Evolutionary conservation across 2,888 invertebrate species (phyloP), one percentile per base, ranked within the genome.

Genomic region (Hemithea aestivaria): DNA sequence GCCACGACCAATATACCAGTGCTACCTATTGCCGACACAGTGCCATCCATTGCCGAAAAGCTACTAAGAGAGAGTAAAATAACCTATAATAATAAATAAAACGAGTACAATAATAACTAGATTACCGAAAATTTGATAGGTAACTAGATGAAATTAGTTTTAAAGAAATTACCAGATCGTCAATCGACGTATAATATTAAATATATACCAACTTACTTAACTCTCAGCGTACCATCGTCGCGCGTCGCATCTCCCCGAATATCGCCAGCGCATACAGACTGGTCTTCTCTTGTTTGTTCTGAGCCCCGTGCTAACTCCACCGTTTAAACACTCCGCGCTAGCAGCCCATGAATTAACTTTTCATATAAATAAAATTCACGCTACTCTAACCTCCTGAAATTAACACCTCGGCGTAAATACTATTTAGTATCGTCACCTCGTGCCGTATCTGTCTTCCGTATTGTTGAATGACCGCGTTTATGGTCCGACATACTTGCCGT

Each of bases 291-390:
- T 87, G 78, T 85, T 87, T 84, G 72, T 78, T 85, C 84, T 71
- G 67, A 82, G 66, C 73, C 67, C 73, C 72, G 69, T 82, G 87
- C 77, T 87, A 87, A 85, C 87, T 85, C 78, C 66, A 51, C 61
- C 82, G 83, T 83, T 85, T 85, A 85, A 82, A 85, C 83, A 85
- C 78, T 77, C 77, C 78, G 73, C 76, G 78, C 82, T 76, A 78
- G 80, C 74, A 77, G 72, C 67, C 68, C 75, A 83, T 77, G 84
- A 87, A 87, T 87, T 85, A 84, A 80, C 82, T 87, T 87, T 85
- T 85, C 85, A 84, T 87, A 85, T 85, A 87, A 85, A 87, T 87
- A 87, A 87, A 87, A 85, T 87, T 87, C 84, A 87, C 85, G 84
- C 74, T 71, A 72, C 85, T 83, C 87, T 87, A 87, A 87, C 77